These are phyloP conservation scores for Jaculus jaculus DNA, from an alignment of 2,113 vertebrate genomes.

Conservation along the genomic window DNA sequence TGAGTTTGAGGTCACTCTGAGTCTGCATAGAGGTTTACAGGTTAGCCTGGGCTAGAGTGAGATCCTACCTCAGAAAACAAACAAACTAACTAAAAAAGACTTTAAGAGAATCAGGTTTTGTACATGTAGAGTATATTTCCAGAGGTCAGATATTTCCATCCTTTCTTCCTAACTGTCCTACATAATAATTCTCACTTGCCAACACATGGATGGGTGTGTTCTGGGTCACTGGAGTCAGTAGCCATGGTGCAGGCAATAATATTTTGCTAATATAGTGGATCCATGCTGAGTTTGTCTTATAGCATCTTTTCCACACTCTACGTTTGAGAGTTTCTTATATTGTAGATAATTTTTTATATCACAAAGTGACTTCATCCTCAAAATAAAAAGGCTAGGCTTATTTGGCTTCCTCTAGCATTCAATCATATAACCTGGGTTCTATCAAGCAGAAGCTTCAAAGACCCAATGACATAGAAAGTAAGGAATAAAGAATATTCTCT, in stretches of 20 bases:
- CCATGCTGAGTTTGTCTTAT: background rate
- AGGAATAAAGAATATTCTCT: background rate
- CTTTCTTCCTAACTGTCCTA: background rate
- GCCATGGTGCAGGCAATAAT: background rate
- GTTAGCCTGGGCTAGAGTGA: too few species aligned
- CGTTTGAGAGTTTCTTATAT: background rate
- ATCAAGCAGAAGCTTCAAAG: background rate
- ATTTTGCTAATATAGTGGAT: background rate
- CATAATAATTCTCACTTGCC: background rate
- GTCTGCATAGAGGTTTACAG: too few species aligned
- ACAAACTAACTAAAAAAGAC: background rate
- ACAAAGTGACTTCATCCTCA: background rate
- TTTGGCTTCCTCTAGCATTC: accelerated
- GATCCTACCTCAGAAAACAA: too few species aligned
- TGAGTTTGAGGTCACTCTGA: too few species aligned
- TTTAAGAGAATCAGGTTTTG: background rate
- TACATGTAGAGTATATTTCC: background rate
- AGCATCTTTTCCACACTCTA: background rate
- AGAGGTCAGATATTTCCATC: background rate
- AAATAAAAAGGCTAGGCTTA: background rate
- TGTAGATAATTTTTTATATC: background rate
- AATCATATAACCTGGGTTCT: background rate
- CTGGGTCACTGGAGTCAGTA: background rate
- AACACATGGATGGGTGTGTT: background rate
- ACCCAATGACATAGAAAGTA: background rate